A percentile compares a stretch with the other conserved stretches of the same genome.
phyloP scores from a whole-genome alignment of 2,888 invertebrate species.

The Hydriomena furcata region DNA sequence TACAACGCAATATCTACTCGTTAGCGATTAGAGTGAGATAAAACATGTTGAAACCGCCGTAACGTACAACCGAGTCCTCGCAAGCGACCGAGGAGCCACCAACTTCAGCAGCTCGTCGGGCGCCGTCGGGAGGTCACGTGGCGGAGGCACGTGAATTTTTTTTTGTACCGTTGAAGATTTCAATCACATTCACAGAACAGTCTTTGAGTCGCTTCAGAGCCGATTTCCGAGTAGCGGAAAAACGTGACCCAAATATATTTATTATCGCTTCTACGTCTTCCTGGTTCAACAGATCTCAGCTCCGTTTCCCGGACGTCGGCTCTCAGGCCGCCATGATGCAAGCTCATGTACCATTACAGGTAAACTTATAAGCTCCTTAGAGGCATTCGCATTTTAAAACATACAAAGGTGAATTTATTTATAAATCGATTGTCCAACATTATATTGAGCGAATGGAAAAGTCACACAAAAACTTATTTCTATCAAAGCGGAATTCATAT shows the following conservation, averaged over 20 bases:
- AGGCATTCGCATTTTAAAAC: not conserved
- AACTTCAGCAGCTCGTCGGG: too few relatives aligned
- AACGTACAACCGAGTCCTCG: too few relatives aligned
- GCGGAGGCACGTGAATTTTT: too few relatives aligned
- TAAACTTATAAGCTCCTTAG: conserved; percentile 3
- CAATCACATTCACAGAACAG: not conserved
- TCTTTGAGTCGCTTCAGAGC: not conserved
- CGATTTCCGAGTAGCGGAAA: not conserved
- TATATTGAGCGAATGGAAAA: not conserved
- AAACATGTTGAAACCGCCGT: too few relatives aligned
- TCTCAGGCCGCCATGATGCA: not conserved
- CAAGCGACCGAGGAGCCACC: too few relatives aligned
- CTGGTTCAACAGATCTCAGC: not conserved
- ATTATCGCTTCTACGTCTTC: too few relatives aligned
- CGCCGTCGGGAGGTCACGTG: too few relatives aligned
- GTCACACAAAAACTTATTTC: conserved; percentile 2
- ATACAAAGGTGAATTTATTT: not conserved
- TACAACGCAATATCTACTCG: not conserved
- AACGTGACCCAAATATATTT: too few relatives aligned
- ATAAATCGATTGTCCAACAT: conserved; percentile 1
- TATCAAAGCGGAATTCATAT: not conserved
- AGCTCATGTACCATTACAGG: not conserved
- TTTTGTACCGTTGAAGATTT: too few relatives aligned
- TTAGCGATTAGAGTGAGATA: not conserved
- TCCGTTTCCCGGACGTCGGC: not conserved